Conservation (phyloP, 2,113 vertebrate genomes). For the Catharus minimus region DNA sequence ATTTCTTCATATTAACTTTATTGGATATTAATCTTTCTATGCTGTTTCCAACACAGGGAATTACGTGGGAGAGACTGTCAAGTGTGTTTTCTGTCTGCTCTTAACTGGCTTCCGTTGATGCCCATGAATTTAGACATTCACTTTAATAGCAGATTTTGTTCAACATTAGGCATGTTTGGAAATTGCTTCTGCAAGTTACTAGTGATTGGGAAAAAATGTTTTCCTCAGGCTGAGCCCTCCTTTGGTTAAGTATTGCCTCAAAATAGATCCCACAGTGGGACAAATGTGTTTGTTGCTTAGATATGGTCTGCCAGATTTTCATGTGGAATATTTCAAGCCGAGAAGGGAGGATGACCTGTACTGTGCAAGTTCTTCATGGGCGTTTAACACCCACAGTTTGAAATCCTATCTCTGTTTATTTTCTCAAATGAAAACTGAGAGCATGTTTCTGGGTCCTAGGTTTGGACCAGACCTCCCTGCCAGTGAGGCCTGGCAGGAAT, state of each 20-base stretch:
- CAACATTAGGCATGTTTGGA: neutral
- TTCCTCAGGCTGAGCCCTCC: constrained; percentile 8
- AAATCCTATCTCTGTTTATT: constrained; percentile 54
- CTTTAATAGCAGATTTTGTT: neutral
- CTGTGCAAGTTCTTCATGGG: neutral
- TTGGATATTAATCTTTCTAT: neutral
- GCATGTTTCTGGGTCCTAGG: constrained; percentile 48
- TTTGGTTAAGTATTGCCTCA: constrained; percentile 41
- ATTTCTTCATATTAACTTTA: neutral
- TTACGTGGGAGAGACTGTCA: neutral
- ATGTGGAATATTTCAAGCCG: constrained; percentile 38
- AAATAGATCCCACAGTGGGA: constrained; percentile 56
- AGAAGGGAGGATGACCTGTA: constrained; percentile 41
- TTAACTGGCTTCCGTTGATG: neutral
- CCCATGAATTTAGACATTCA: neutral
- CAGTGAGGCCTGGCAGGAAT: constrained; percentile 52
- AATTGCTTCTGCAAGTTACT: constrained; percentile 8
- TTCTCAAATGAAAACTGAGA: constrained; percentile 41
- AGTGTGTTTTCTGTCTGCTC: neutral
- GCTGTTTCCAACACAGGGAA: neutral
- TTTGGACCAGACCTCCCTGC: constrained; percentile 56
- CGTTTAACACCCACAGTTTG: constrained; percentile 51
- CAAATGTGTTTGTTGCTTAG: constrained; percentile 45
- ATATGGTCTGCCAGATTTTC: constrained; percentile 45
- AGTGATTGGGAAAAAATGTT: constrained; percentile 17